Evolutionary conservation across 2,113 vertebrate species (phyloP), one percentile per base, ranked within the genome.

Genomic region (Ploceus nigricollis): DNA sequence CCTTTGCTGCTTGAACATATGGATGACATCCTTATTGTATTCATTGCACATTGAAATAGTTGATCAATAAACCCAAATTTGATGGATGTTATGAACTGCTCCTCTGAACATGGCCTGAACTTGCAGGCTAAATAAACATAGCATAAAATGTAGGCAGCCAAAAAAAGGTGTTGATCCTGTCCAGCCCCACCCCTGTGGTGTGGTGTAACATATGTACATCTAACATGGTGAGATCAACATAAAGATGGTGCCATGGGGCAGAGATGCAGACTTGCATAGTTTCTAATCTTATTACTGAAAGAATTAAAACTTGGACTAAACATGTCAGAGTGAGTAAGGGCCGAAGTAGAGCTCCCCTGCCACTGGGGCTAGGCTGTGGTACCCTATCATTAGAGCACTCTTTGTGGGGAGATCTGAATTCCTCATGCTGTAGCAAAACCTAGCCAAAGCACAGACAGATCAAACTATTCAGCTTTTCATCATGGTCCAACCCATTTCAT

Each of bases 371-470:
- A 7, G 56, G 65, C 66, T 72, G 60, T n/a, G 64, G 53, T 53
- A 75, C 60, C 57, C 37, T 79, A 9, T 39, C 48, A 53, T 82
- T 76, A 93, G 31, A 85, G 70, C 11, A 9, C 30, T 64, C 5
- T 51, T 70, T 75, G 70, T 53, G 66, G 48, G 33, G n/a, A 93
- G 45, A 72, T 61, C 63, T 53, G 40, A 70, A 64, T 79, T 72
- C 73, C 65, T 84, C 58, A 33, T 48, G 40, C 57, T 94, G 37
- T 19, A 91, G 45, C 61, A 90, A 61, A 73, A 77, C 22, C 30
- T 45, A 64, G 44, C 65, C 91, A 82, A 87, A 87, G 89, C 57
- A 80, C 60, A 81, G 90, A 54, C 35, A 58, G 60, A 92, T 56
- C 61, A 60, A 75, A 60, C 45, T 58, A 31, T 71, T 75, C 60